Evolutionary conservation across 2,797 vertebrate genomes (phyloP).

Genomic region (Pipistrellus pygmaeus): DNA sequence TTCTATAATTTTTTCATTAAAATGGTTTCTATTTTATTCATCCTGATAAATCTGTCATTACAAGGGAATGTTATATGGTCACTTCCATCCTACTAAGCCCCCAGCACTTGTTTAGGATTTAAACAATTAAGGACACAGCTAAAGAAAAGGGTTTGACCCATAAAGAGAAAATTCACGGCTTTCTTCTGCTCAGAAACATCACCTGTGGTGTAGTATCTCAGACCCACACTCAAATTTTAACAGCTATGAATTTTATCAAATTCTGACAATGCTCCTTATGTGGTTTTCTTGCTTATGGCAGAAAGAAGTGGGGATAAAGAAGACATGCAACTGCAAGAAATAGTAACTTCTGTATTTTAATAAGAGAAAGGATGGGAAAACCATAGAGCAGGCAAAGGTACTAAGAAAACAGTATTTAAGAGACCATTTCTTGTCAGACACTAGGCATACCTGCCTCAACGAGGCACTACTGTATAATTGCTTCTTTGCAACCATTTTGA

Average conservation of each 20-base stretch:
- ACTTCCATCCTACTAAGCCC: neutral
- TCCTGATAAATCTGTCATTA: neutral
- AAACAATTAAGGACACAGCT: neutral
- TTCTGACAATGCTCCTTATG: neutral
- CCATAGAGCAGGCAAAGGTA: neutral
- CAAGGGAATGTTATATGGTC: neutral
- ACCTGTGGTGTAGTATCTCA: neutral
- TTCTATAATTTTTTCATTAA: neutral
- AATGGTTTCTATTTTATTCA: slow-evolving; percentile 33
- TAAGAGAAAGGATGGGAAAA: slow-evolving; percentile 10
- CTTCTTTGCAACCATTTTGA: slow-evolving; percentile 35
- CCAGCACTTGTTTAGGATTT: neutral
- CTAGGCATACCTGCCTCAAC: neutral
- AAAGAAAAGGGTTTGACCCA: neutral
- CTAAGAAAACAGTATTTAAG: neutral
- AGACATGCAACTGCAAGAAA: neutral
- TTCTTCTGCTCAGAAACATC: neutral
- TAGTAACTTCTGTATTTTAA: neutral
- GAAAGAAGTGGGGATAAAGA: neutral
- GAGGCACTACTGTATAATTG: neutral
- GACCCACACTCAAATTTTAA: neutral
- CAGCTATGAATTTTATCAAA: slow-evolving; percentile 3
- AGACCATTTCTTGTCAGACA: neutral
- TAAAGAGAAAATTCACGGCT: neutral
- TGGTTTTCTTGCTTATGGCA: neutral